Conservation (phyloP, 1,140 invertebrate species). For the Trichonephila clavata region DNA sequence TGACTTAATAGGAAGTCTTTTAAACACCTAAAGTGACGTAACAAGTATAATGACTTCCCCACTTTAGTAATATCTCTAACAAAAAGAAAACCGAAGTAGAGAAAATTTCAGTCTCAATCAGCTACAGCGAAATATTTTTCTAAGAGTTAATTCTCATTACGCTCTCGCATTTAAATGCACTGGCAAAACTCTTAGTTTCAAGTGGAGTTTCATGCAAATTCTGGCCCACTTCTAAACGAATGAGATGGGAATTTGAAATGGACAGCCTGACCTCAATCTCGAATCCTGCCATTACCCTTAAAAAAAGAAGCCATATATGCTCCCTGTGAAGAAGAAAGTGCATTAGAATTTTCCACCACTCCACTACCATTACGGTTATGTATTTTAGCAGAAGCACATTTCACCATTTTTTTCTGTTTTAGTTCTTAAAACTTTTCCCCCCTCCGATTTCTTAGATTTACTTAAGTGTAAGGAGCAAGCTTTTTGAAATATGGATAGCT, state of each 20-base stretch:
- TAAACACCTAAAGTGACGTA: too few relatives aligned
- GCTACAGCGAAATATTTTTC: not conserved
- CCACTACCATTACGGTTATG: constrained; percentile 1
- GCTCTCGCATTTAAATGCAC: constrained; percentile 5
- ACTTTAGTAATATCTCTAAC: too few relatives aligned
- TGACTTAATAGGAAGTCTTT: too few relatives aligned
- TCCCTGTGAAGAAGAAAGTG: not conserved
- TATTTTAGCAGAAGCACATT: not conserved
- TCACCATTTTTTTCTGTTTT: not conserved
- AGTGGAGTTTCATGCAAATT: constrained; percentile 21
- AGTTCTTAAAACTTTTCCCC: not conserved
- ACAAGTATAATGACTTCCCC: too few relatives aligned
- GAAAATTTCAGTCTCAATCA: not conserved
- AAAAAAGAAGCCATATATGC: not conserved
- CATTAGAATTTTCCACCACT: not conserved
- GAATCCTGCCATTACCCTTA: not conserved
- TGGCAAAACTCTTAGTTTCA: not conserved
- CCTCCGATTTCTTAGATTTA: not conserved
- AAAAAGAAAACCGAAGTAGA: too few relatives aligned
- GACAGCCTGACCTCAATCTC: constrained; percentile 21
- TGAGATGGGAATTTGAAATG: not conserved
- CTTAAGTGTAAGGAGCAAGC: not conserved
- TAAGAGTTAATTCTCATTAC: constrained; percentile 10
- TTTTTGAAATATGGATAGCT: too few relatives aligned
- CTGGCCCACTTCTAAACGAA: not conserved